These are phyloP conservation scores for Aegotheles bennettii DNA, from an alignment of 2,113 vertebrate genomes.

Conservation along the genomic window DNA sequence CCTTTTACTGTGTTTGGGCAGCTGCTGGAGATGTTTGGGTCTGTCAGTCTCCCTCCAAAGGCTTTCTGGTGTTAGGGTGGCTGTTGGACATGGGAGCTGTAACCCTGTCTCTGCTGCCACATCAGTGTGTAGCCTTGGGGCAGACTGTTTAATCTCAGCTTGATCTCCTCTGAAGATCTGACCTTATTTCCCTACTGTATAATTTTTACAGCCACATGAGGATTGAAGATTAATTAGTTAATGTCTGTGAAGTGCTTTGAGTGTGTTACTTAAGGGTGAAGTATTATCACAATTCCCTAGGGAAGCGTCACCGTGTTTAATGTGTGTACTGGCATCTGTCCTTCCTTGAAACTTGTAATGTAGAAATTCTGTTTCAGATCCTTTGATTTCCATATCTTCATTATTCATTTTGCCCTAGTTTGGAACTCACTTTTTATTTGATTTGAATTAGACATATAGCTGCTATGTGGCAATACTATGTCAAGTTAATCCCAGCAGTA, in stretches of 20 bases:
- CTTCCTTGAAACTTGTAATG: not conserved
- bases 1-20: not conserved
- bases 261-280: conserved; percentile 44
- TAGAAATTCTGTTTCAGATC: not conserved
- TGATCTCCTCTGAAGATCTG: conserved; percentile 13
- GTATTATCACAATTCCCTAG: not conserved
- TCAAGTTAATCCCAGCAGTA: not conserved
- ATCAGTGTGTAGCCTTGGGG: not conserved
- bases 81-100: not conserved
- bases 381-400: not conserved
- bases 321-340: not conserved
- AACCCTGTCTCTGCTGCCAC: not conserved
- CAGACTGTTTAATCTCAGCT: not conserved
- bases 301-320: not conserved
- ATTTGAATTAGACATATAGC: not conserved
- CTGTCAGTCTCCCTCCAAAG: not conserved
- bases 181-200: conserved; percentile 50
- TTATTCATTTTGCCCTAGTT: not conserved
- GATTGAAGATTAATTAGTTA: conserved; percentile 57
- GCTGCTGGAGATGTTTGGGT: not conserved
- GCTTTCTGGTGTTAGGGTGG: not conserved
- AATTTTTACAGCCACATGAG: conserved; percentile 35
- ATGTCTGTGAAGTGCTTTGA: conserved; percentile 37
- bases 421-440: not conserved
- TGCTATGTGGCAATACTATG: not conserved